Conservation (phyloP, 2,113 vertebrate species). For the Limanda limanda region DNA sequence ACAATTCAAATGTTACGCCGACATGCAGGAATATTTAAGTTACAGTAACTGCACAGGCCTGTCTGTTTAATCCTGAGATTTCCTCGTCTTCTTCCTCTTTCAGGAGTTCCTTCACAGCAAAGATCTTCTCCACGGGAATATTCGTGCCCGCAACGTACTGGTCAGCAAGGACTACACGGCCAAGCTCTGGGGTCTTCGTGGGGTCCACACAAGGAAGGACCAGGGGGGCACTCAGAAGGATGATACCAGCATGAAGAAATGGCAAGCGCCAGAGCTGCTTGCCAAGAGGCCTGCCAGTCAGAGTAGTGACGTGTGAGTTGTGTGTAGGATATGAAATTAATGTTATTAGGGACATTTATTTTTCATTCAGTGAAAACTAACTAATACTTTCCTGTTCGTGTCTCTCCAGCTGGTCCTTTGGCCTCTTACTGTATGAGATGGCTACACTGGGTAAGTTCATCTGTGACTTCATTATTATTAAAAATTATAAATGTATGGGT, state of each 20-base stretch:
- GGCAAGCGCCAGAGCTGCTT: slow-evolving; percentile 92
- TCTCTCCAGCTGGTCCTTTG: slow-evolving; percentile 91
- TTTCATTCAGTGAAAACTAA: no score
- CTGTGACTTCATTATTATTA: neutral
- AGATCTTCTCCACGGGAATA: slow-evolving; percentile 88
- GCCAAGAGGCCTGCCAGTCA: slow-evolving; percentile 78
- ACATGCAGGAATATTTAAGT: no score
- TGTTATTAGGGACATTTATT: neutral
- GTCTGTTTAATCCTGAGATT: neutral
- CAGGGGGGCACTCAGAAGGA: slow-evolving; percentile 68
- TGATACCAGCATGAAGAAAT: slow-evolving; percentile 87
- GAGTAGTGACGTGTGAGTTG: slow-evolving; percentile 88
- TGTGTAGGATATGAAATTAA: neutral
- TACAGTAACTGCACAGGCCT: no score
- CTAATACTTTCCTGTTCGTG: neutral
- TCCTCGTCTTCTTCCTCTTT: neutral
- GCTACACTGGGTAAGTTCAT: slow-evolving; percentile 87
- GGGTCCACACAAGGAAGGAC: slow-evolving; percentile 81
- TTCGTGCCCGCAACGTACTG: slow-evolving; percentile 90
- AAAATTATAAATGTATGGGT: neutral
- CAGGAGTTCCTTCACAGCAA: slow-evolving; percentile 91
- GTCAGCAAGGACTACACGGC: slow-evolving; percentile 85
- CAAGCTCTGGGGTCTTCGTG: slow-evolving; percentile 90
- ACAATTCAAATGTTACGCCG: no score
- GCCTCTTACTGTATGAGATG: slow-evolving; percentile 91